Evolutionary conservation across 2,113 vertebrate genomes (phyloP), one percentile per base, ranked within the genome.

Genomic region (Lanius collurio): DNA sequence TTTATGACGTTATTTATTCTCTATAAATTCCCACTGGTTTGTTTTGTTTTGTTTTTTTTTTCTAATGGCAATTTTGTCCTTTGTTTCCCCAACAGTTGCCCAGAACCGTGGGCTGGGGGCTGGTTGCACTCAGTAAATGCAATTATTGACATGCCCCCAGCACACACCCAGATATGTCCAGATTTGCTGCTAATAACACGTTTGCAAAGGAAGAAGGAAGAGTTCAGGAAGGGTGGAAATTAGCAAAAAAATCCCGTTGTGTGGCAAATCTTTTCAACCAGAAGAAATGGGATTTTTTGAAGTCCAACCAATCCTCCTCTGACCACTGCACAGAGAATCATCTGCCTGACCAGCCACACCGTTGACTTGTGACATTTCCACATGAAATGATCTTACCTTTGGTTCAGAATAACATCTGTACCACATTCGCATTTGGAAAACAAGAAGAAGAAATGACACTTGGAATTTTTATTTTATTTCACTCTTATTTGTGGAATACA

Each of bases 401-500:
- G 49, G 50, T 31, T 50, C 53, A n/a, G 33, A 80, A 49, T 3
- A 64, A 37, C 26, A 12, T 31, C 49, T 56, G 46, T 56, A 53
- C 70, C 47, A 30, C 46, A 13, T 60, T 65, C 42, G 14, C 16
- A 6, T 69, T 52, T 13, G 20, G 39, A 53, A 83, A 94, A 41
- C 10, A 68, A 39, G 10, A 39, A 55, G 19, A 44, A 78, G 37
- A 39, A 75, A 67, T 3, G 4, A 24, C 21, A 22, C 5, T 37
- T 37, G 26, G n/a, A 57, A 20, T 87, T 62, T 70, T 62, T 62
- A 24, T 23, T 69, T 62, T 20, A 16, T 62, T 69, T 5, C 31
- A 0, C 19, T n/a, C 20, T 37, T 33, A 16, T 24, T 62, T 1
- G 0, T 17, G 28, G n/a, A 30, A 20, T 16, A 11, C 39, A 39